phyloP scores from a whole-genome alignment of 2,113 vertebrate species.

The Oryzias celebensis region DNA sequence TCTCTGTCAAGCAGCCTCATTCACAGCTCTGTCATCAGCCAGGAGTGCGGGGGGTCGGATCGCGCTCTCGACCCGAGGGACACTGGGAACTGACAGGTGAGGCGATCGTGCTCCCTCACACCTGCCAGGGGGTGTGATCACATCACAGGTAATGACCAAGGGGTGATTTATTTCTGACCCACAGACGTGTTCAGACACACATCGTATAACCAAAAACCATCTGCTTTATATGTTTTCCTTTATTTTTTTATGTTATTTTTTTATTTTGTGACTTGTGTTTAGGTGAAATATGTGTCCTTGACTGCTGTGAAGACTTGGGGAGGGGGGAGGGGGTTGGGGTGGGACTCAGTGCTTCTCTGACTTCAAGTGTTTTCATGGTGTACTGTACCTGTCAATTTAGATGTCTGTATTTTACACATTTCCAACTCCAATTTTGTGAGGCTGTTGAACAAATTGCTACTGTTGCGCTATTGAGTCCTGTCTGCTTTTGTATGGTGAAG shows the following conservation, averaged over 20 bases:
- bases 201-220: constrained; percentile 80
- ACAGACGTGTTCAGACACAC: constrained; percentile 63
- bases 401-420: constrained; percentile 77
- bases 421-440: constrained; percentile 74
- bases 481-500: constrained; percentile 78
- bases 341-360: constrained; percentile 61
- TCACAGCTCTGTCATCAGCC: constrained; percentile 75
- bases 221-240: constrained; percentile 64
- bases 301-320: constrained; percentile 64
- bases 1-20: constrained; percentile 84
- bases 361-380: constrained; percentile 74
- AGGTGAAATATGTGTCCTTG: constrained; percentile 73
- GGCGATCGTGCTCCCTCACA: constrained; percentile 29
- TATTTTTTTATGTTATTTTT: constrained; percentile 8
- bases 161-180: constrained; percentile 52
- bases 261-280: constrained; percentile 72
- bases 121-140: constrained; percentile 46
- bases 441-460: constrained; percentile 75
- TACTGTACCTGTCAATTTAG: constrained; percentile 74
- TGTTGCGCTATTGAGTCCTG: constrained; percentile 76
- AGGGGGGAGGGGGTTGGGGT: constrained; percentile 24
- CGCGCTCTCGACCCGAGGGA: constrained; percentile 88
- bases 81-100: constrained; percentile 83
- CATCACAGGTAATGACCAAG: constrained; percentile 54
- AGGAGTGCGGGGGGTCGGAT: constrained; percentile 80